These are phyloP conservation scores for Willisornis vidua DNA, from an alignment of 2,113 vertebrate genomes.

Conservation along the genomic window DNA sequence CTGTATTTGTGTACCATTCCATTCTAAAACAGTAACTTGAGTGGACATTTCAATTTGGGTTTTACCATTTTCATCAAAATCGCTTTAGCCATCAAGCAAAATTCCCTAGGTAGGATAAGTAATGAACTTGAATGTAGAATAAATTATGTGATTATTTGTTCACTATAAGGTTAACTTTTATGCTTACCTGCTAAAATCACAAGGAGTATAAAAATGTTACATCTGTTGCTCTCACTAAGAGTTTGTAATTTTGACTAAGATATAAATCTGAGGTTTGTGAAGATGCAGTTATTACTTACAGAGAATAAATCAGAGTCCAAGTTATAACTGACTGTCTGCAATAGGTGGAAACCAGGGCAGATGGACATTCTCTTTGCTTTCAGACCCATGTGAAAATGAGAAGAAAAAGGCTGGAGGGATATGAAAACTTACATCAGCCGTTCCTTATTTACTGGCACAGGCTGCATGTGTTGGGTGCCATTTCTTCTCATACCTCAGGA, in stretches of 20 bases:
- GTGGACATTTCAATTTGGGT: not conserved
- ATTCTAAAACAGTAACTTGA: not conserved
- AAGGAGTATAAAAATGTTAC: not conserved
- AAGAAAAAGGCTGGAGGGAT: too few species aligned
- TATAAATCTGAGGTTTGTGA: not conserved
- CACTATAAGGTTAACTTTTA: not conserved
- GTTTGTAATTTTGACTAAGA: not conserved
- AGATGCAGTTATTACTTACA: not conserved
- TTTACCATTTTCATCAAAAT: not conserved
- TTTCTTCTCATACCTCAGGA: too few species aligned
- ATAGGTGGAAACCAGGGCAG: too few species aligned
- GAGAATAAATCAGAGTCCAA: not conserved
- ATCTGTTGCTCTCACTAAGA: not conserved
- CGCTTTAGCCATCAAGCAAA: not conserved
- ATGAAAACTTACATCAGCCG: too few species aligned
- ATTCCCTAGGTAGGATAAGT: not conserved
- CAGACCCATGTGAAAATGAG: too few species aligned
- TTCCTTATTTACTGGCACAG: too few species aligned
- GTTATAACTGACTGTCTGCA: too few species aligned
- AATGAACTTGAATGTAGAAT: not conserved
- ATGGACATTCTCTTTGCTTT: too few species aligned
- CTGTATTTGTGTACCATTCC: not conserved
- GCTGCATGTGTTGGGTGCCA: too few species aligned
- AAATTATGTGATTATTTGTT: not conserved
- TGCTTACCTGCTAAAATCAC: not conserved